Evolutionary conservation across 2,113 vertebrate genomes (phyloP).

Genomic region (Epinephelus cyanopodus): DNA sequence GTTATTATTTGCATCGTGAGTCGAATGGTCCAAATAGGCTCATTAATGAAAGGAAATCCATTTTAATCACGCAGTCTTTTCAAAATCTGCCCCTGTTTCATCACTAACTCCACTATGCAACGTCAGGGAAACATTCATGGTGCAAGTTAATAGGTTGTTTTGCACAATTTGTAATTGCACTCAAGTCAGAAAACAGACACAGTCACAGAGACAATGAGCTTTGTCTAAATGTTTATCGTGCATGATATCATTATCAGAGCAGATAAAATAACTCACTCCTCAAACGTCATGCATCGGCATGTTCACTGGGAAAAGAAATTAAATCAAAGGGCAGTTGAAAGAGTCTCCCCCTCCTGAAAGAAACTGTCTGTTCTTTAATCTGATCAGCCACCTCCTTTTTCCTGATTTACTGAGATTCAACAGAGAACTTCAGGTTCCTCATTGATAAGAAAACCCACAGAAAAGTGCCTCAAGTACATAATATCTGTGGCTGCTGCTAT

Average conservation of each 20-base stretch:
- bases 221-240: neutral
- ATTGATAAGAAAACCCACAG: neutral
- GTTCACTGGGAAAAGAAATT: slow-evolving; percentile 7
- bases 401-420: neutral
- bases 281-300: neutral
- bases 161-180: neutral
- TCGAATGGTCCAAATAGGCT: slow-evolving; percentile 11
- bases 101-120: neutral
- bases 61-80: slow-evolving; percentile 25
- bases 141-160: slow-evolving; percentile 12
- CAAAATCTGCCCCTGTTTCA: slow-evolving; percentile 20
- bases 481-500: neutral
- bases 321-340: slow-evolving; percentile 1
- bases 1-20: neutral
- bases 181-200: neutral
- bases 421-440: neutral
- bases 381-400: neutral
- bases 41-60: slow-evolving; percentile 39
- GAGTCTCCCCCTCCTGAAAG: neutral
- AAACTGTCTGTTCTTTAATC: slow-evolving; percentile 21
- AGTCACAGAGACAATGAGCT: slow-evolving; percentile 10
- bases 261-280: slow-evolving; percentile 21
- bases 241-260: slow-evolving; percentile 24
- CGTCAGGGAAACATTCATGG: slow-evolving; percentile 12
- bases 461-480: neutral